Base-by-base conservation (phyloP, 2,888 invertebrate genomes). In the Ashinkailepas kermadecensis region DNA sequence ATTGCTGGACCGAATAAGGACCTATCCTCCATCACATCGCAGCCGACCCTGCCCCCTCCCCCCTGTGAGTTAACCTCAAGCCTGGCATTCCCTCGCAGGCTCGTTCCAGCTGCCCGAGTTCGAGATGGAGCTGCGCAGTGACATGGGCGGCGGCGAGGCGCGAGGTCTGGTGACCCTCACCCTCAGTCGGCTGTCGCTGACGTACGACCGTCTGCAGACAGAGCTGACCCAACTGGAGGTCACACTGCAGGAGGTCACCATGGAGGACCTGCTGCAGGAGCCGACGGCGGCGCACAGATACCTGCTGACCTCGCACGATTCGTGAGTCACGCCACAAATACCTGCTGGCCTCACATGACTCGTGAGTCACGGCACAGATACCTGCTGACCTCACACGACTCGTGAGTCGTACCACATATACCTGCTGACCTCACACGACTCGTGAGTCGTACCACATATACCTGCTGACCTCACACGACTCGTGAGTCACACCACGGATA, bases 251-350 rank as follows among this genome's bases (percentile, higher is more conserved):
- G 95, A 96, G 0, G 91, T 97, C 54, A 90, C 94, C 8, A 95
- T 97, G 93, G 96, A 97, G 87, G 97, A 97, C 88, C 89, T 97
- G 8, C 90, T 94, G 12, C 92, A 93, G 86, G 91, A 93, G 3
- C 90, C 91, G 39, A 93, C 93, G 78, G 94, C 95, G 0, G 92
- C 92, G 85, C 94, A 95, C 88, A 91, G 96, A 64, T 92, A 92
- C 86, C 93, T 97, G 90, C 94, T 97, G 87, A 91, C 93, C 83
- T 95, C 94, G 0, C 91, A 83, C 54, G 82, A 81, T 23, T 59
- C 88, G 86, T 88, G 84, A 67, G 81, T 83, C 12, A 84, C 39
- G 90, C 91, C 86, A 87, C 87, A 83, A 4, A 83, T 83, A 83
- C 80, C 70, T 7, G 65, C 23, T 70, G 15, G 13, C 59, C 18